phyloP scores from a whole-genome alignment of 2,113 vertebrate genomes.

The Passer domesticus region DNA sequence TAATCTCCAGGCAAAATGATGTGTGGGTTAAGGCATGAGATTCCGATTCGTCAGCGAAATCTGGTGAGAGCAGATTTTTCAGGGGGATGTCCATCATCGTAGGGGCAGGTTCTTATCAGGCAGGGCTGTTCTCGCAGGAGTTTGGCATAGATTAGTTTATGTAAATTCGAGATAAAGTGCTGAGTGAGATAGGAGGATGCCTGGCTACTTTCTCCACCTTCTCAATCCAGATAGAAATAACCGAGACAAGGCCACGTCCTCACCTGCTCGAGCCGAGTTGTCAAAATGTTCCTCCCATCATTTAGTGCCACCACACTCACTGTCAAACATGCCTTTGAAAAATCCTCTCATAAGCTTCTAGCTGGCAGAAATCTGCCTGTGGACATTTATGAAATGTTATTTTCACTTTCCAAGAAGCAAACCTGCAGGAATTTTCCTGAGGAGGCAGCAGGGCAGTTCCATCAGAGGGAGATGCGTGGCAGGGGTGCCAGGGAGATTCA shows the following conservation, averaged over 20 bases:
- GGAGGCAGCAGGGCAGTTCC: background rate
- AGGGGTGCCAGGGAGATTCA: fast-evolving
- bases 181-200: background rate
- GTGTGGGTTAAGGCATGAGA: constrained; percentile 20
- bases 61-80: background rate
- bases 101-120: constrained; percentile 27
- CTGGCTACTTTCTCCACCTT: constrained; percentile 14
- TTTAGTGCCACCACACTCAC: background rate
- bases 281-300: background rate
- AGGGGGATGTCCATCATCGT: background rate
- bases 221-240: background rate
- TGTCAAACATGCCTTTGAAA: background rate
- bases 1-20: constrained; percentile 49
- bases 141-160: background rate
- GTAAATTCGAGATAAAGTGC: constrained; percentile 1
- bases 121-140: background rate
- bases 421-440: constrained; percentile 2
- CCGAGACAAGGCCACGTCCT: background rate
- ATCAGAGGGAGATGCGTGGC: background rate
- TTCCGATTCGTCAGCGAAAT: constrained; percentile 9
- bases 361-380: background rate
- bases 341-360: background rate
- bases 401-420: background rate
- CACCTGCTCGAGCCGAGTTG: background rate
- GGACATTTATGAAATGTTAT: background rate